phyloP scores from a whole-genome alignment of 2,797 vertebrate genomes.

The Odontamblyopus rebecca region DNA sequence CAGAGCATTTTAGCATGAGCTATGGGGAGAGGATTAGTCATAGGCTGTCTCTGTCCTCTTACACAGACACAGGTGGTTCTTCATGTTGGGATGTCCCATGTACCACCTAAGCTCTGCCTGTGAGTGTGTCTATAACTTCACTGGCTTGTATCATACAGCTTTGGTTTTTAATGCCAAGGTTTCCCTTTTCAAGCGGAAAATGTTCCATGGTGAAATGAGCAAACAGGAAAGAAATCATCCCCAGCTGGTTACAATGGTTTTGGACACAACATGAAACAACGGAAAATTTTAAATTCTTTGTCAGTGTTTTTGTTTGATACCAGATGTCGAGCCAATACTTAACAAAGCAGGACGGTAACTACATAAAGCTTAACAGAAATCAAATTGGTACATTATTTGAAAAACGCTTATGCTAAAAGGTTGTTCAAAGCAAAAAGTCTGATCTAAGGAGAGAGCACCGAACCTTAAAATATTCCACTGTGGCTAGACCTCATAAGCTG shows the following conservation, averaged over 20 bases:
- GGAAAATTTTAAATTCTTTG: not conserved
- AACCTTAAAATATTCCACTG: slow-evolving; percentile 9
- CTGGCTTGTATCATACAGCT: slow-evolving; percentile 30
- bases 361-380: not conserved
- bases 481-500: slow-evolving; percentile 5
- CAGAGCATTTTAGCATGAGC: slow-evolving; percentile 27
- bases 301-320: slow-evolving; percentile 5
- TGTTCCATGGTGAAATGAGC: slow-evolving; percentile 3
- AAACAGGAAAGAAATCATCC: slow-evolving; percentile 5
- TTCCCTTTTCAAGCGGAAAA: slow-evolving; percentile 21
- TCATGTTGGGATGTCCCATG: slow-evolving; percentile 24
- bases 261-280: slow-evolving; percentile 12
- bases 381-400: not conserved
- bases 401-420: not conserved
- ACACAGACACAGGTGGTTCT: slow-evolving; percentile 18
- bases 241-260: not conserved
- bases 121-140: slow-evolving; percentile 36
- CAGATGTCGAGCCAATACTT: not conserved
- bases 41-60: slow-evolving; percentile 39
- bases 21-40: slow-evolving; percentile 28
- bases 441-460: slow-evolving; percentile 6
- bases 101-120: slow-evolving; percentile 19
- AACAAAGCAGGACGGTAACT: not conserved
- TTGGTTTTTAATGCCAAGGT: slow-evolving; percentile 49
- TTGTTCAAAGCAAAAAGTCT: not conserved